phyloP scores from a whole-genome alignment of 1,140 invertebrate genomes.

The Ditylenchus dipsaci region DNA sequence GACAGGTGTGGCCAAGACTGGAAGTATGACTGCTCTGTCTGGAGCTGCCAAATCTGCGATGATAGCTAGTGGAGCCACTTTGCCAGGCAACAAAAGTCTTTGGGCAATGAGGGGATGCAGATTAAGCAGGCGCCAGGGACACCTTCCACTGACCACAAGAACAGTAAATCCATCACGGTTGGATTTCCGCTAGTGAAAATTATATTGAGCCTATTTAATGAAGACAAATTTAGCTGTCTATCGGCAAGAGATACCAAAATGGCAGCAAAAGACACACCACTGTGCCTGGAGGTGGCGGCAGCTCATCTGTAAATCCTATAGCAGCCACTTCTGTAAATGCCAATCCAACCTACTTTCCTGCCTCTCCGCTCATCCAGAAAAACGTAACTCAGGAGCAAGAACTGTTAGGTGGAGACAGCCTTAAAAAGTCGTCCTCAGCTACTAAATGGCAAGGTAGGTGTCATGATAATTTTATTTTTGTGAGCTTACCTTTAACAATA shows the following conservation, averaged over 20 bases:
- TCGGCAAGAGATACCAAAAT: constrained; percentile 40
- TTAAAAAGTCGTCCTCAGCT: too few relatives aligned
- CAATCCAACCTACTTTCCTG: not conserved
- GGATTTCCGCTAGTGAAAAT: not conserved
- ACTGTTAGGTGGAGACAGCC: not conserved
- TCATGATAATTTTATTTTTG: too few relatives aligned
- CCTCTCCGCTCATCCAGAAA: not conserved
- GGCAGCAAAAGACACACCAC: constrained; percentile 20
- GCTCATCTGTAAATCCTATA: not conserved
- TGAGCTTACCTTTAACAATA: too few relatives aligned
- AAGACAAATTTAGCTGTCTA: constrained; percentile 25
- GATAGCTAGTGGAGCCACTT: not conserved
- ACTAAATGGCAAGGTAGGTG: not conserved
- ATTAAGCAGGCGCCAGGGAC: not conserved
- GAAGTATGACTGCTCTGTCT: constrained; percentile 13
- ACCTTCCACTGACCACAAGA: not conserved
- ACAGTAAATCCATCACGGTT: not conserved
- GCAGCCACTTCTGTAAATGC: not conserved
- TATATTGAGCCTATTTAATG: too few relatives aligned
- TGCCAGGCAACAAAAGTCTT: not conserved
- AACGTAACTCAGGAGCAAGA: not conserved
- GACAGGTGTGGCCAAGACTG: constrained; percentile 26
- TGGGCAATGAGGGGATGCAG: not conserved
- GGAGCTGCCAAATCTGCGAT: not conserved
- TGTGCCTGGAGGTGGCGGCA: not conserved